Evolutionary conservation across 2,888 invertebrate species (phyloP), one percentile per base, ranked within the genome.

Genomic region (Ptycholaimellus sp.): DNA sequence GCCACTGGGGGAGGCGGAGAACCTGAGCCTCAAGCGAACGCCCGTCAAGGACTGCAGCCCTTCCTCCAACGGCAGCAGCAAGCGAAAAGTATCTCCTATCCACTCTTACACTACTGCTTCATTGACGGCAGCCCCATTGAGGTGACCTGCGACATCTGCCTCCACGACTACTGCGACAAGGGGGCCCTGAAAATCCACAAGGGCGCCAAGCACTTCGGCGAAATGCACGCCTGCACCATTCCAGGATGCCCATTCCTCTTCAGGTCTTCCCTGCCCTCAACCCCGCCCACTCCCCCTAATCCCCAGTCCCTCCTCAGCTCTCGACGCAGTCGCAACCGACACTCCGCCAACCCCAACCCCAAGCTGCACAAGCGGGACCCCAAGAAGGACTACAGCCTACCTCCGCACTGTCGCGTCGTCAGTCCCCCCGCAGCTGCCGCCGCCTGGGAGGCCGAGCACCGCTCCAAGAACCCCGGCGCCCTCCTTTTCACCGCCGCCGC

Each of bases 151-250:
- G 83, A 87, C 53, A 85, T 87, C 30, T 96, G 96, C 59, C 66
- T 87, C 42, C 96, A 96, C 65, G 93, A 93, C 14, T 96, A 96
- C 65, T 96, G 96, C 68, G 96, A 96, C 67, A 96, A 96, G 66
- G 96, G 93, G 42, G 96, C 96, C 1, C 68, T 96, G 19, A 96
- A 96, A 65, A 99, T 96, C 6, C 96, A 96, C 60, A 93, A 90
- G 58, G 87, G 87, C 35, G 96, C 96, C 0, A 96, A 99, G 9
- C 96, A 96, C 59, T 64, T 93, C 41, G 72, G 90, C 29, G 96
- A 99, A 66, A 96, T 96, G 93, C 96, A 99, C 63, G 83, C 83
- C 63, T 96, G 96, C 59, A 90, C 93, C 0, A 87, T 96, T 1
- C 40, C 41, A 16, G 52, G 52, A 2, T 52, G 52, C 37, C n/a